Conservation (phyloP, 2,888 invertebrate species). For the Stenolophus ochropezus region DNA sequence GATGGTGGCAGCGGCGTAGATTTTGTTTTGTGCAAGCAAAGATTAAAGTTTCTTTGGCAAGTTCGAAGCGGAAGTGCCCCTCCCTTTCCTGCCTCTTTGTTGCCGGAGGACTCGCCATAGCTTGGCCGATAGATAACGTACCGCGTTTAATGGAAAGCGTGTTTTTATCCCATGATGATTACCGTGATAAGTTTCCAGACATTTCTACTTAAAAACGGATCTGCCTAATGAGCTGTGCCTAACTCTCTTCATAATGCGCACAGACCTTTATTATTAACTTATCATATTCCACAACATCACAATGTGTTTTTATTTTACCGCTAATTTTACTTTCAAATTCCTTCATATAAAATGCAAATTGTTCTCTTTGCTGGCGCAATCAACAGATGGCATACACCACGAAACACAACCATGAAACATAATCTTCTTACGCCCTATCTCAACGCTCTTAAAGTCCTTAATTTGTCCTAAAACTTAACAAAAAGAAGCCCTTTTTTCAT, state of each 20-base stretch:
- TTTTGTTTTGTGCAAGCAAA: conserved; percentile 56
- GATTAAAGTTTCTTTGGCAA: conserved; percentile 57
- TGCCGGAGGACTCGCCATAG: not conserved
- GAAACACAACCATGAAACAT: too few relatives aligned
- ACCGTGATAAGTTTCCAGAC: conserved; percentile 45
- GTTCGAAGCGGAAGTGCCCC: conserved; percentile 33
- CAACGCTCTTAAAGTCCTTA: too few relatives aligned
- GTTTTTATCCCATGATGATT: conserved; percentile 58
- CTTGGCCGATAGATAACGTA: conserved; percentile 48
- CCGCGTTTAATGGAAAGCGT: conserved; percentile 57
- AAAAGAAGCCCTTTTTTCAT: too few relatives aligned
- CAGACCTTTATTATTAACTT: conserved; percentile 18
- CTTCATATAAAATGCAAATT: not conserved
- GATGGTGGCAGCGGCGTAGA: conserved; percentile 26
- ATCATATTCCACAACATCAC: not conserved
- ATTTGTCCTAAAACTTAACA: too few relatives aligned
- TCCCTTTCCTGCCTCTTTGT: conserved; percentile 24
- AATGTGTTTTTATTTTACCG: conserved; percentile 9
- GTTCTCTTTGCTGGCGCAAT: not conserved
- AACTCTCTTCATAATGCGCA: conserved; percentile 40
- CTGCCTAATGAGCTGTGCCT: conserved; percentile 49
- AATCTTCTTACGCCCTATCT: too few relatives aligned
- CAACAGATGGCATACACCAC: not conserved
- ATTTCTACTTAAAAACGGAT: conserved; percentile 52
- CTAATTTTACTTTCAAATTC: not conserved